Evolutionary conservation across 2,888 invertebrate species (phyloP).

Genomic region (Trissolcus japonicus): DNA sequence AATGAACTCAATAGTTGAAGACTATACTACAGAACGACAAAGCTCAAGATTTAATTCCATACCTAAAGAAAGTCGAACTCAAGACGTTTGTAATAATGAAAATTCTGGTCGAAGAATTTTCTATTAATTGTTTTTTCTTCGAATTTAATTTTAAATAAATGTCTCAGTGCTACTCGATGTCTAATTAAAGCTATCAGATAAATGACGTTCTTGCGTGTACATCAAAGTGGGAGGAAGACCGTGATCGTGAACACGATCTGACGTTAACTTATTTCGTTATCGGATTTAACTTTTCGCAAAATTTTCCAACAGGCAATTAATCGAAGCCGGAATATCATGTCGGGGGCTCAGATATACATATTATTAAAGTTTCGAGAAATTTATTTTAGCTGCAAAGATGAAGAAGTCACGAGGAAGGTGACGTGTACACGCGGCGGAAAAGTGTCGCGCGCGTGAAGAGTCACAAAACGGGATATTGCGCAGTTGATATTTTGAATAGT

Average conservation of each 20-base stretch:
- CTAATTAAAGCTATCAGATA: too few species aligned
- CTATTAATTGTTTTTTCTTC: too few species aligned
- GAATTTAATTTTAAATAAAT: too few species aligned
- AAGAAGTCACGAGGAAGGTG: too few species aligned
- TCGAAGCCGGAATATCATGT: too few species aligned
- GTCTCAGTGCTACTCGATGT: too few species aligned
- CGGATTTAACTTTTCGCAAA: constrained; percentile 18
- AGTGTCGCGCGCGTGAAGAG: background rate
- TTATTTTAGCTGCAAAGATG: background rate
- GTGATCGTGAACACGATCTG: too few species aligned
- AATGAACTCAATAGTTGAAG: too few species aligned
- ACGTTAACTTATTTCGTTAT: constrained; percentile 21
- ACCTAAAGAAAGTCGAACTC: constrained; percentile 3
- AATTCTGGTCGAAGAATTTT: too few species aligned
- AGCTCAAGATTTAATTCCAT: constrained; percentile 25
- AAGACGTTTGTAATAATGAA: background rate
- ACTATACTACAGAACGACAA: constrained; percentile 2
- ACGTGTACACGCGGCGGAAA: background rate
- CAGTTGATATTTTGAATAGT: constrained; percentile 41
- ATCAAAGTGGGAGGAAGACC: too few species aligned
- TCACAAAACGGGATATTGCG: constrained; percentile 7
- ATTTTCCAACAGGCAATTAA: background rate
- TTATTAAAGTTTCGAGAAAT: constrained; percentile 17
- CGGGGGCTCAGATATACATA: background rate
- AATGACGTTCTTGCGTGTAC: too few species aligned